These are phyloP conservation scores for Anguilla anguilla DNA, from an alignment of 2,797 vertebrate species.

Conservation along the genomic window DNA sequence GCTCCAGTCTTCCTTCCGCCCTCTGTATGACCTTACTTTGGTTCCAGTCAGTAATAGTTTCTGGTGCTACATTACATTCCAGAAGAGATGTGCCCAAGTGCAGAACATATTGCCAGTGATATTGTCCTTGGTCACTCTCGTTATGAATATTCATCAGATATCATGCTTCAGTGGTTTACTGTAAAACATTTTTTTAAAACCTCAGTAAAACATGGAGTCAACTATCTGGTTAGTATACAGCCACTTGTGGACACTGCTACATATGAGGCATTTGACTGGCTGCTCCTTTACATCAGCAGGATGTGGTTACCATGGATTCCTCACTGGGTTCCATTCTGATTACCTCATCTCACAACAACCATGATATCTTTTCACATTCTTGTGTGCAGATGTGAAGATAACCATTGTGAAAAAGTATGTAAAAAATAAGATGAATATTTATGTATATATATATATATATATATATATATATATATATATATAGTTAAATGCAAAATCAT, in stretches of 20 bases:
- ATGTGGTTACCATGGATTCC: not conserved
- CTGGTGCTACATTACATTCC: not conserved
- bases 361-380: slow-evolving; percentile 22
- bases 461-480: too few relatives aligned
- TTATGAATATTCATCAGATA: not conserved
- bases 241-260: slow-evolving; percentile 34
- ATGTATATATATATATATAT: not conserved
- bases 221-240: not conserved
- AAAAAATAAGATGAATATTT: not conserved
- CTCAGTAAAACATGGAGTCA: not conserved
- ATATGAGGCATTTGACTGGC: slow-evolving; percentile 38
- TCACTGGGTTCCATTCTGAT: not conserved
- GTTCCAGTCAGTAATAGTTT: not conserved
- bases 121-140: not conserved
- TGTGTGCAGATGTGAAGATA: not conserved
- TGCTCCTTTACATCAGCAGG: slow-evolving; percentile 24
- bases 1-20: not conserved
- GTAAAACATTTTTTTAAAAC: not conserved
- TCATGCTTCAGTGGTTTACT: not conserved
- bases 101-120: not conserved
- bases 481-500: too few relatives aligned
- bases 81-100: not conserved
- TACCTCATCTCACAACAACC: not conserved
- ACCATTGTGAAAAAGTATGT: not conserved
- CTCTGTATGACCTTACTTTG: not conserved